Evolutionary conservation across 2,888 invertebrate species (phyloP).

Genomic region (Vesta saturnalis): DNA sequence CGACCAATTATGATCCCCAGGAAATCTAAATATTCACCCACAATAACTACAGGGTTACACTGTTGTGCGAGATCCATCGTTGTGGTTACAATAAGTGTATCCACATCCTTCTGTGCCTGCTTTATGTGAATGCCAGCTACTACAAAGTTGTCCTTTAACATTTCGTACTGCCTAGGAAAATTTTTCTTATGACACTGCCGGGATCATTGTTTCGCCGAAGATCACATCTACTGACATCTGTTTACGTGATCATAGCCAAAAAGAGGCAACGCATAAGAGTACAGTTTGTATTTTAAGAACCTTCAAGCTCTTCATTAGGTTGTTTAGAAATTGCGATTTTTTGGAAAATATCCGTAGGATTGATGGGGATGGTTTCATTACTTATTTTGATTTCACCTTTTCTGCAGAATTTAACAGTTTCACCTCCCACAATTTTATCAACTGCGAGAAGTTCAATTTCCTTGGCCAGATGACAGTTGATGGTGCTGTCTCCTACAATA

Average conservation of each 20-base stretch:
- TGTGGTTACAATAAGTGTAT: too few species aligned
- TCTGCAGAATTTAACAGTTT: neutral
- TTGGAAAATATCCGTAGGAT: neutral
- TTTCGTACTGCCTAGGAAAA: slow-evolving; percentile 18
- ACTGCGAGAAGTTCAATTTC: neutral
- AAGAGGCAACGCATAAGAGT: neutral
- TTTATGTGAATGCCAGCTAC: too few species aligned
- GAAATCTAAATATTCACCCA: too few species aligned
- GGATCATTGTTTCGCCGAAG: too few species aligned
- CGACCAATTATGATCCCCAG: too few species aligned
- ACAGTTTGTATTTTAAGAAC: slow-evolving; percentile 2
- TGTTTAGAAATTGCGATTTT: too few species aligned
- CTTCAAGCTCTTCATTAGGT: too few species aligned
- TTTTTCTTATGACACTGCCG: too few species aligned
- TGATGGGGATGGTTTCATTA: slow-evolving; percentile 5
- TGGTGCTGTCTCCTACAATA: neutral
- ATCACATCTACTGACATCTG: slow-evolving; percentile 8
- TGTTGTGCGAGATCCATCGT: too few species aligned
- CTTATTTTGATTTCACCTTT: neutral
- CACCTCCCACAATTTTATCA: too few species aligned
- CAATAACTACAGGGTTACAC: too few species aligned
- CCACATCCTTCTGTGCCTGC: too few species aligned
- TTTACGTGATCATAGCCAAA: neutral
- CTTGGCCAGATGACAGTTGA: neutral
- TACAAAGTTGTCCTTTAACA: slow-evolving; percentile 16